phyloP scores from a whole-genome alignment of 1,140 invertebrate species.

The Idris sp. region DNA sequence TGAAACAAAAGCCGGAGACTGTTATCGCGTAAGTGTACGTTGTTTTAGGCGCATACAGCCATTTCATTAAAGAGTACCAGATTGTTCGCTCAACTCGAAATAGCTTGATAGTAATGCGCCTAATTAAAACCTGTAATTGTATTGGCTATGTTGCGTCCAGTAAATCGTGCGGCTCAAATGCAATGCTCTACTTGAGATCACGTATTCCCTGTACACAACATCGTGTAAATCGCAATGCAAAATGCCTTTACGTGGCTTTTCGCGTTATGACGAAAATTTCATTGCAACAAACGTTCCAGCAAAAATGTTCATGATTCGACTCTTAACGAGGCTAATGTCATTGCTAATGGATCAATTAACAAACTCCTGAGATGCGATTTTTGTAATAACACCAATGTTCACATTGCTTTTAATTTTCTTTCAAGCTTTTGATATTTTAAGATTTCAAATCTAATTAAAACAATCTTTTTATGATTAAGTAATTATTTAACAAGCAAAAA shows the following conservation, averaged over 20 bases:
- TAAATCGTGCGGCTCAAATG: slow-evolving; percentile 35
- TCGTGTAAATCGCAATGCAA: slow-evolving; percentile 42
- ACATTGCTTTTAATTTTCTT: not conserved
- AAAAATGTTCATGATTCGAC: slow-evolving; percentile 14
- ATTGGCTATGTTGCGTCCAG: slow-evolving; percentile 33
- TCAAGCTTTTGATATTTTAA: too few species aligned
- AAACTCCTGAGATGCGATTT: not conserved
- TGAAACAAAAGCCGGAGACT: slow-evolving; percentile 55
- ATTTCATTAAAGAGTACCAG: slow-evolving; percentile 57
- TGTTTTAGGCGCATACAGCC: slow-evolving; percentile 48
- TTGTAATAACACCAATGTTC: not conserved
- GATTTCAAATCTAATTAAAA: too few species aligned
- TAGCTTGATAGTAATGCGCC: slow-evolving; percentile 51
- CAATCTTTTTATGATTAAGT: too few species aligned
- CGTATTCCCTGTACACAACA: slow-evolving; percentile 23
- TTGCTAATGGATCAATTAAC: slow-evolving; percentile 23
- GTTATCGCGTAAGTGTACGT: slow-evolving; percentile 45
- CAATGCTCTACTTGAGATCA: slow-evolving; percentile 33
- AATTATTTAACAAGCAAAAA: too few species aligned
- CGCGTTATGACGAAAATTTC: slow-evolving; percentile 31
- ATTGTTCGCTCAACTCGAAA: slow-evolving; percentile 52
- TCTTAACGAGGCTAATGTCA: slow-evolving; percentile 13
- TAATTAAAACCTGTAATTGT: slow-evolving; percentile 59
- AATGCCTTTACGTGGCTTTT: slow-evolving; percentile 24
- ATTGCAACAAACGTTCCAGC: slow-evolving; percentile 2